phyloP scores from a whole-genome alignment of 2,797 vertebrate genomes.

The Sus cebifrons region DNA sequence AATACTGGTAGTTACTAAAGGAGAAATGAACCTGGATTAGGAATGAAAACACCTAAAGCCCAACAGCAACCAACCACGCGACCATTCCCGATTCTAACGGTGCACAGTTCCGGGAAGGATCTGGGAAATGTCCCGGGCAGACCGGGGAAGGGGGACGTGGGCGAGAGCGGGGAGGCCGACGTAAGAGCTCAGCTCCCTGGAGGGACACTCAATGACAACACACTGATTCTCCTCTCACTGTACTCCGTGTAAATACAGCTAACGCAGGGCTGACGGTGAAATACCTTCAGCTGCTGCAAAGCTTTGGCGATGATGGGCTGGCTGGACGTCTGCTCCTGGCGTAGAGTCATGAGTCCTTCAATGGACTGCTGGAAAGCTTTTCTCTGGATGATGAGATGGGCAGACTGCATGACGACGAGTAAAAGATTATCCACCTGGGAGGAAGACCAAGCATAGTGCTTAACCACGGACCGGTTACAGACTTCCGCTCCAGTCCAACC shows the following conservation, averaged over 20 bases:
- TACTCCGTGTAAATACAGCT: rapidly evolving
- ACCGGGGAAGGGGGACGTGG: neutral
- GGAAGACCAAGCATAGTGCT: slow-evolving; percentile 56
- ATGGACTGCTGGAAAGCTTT: slow-evolving; percentile 97
- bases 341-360: slow-evolving; percentile 95
- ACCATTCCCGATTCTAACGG: neutral
- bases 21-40: neutral
- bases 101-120: neutral
- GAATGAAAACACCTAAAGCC: neutral
- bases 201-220: rapidly evolving
- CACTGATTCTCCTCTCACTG: rapidly evolving
- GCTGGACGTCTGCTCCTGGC: slow-evolving; percentile 98
- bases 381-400: slow-evolving; percentile 95
- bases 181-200: neutral
- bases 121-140: neutral
- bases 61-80: neutral
- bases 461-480: neutral
- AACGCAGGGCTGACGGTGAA: rapidly evolving
- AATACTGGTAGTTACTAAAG: neutral
- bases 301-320: slow-evolving; percentile 97
- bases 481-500: neutral
- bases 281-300: slow-evolving; percentile 97
- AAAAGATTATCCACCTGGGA: slow-evolving; percentile 96
- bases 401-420: slow-evolving; percentile 97
- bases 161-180: rapidly evolving